Conservation (phyloP, 2,797 vertebrate genomes). For the Ispidina lecontei region DNA sequence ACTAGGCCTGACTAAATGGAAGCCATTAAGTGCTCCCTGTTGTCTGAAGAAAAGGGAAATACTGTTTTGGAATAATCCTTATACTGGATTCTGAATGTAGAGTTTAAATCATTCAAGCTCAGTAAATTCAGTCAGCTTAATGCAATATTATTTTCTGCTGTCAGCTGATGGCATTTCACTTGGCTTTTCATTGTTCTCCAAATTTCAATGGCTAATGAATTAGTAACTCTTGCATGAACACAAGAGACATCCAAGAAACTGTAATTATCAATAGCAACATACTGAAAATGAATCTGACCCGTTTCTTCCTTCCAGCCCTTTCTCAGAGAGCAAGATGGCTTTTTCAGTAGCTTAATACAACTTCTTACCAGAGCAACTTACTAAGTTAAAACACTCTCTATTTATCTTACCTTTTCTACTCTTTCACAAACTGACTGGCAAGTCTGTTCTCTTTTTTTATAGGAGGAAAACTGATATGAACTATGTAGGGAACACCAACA, state of each 20-base stretch:
- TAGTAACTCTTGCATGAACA: neutral
- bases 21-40: constrained; percentile 27
- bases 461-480: neutral
- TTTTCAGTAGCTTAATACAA: neutral
- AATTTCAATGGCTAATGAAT: constrained; percentile 3
- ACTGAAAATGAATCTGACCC: neutral
- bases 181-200: constrained; percentile 35
- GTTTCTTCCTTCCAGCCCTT: neutral
- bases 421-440: neutral
- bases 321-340: neutral
- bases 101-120: constrained; percentile 28
- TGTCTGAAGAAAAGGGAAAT: constrained; percentile 43
- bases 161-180: constrained; percentile 34
- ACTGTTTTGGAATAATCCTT: constrained; percentile 47
- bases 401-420: neutral
- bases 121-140: constrained; percentile 18
- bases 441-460: neutral
- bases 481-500: neutral
- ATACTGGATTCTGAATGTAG: constrained; percentile 37
- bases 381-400: neutral
- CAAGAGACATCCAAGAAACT: constrained; percentile 8
- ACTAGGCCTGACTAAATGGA: constrained; percentile 48
- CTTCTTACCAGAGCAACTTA: neutral
- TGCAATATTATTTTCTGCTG: neutral
- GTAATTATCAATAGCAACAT: neutral